Base-by-base conservation (phyloP, 2,113 vertebrate species). In the Dasyornis broadbenti region DNA sequence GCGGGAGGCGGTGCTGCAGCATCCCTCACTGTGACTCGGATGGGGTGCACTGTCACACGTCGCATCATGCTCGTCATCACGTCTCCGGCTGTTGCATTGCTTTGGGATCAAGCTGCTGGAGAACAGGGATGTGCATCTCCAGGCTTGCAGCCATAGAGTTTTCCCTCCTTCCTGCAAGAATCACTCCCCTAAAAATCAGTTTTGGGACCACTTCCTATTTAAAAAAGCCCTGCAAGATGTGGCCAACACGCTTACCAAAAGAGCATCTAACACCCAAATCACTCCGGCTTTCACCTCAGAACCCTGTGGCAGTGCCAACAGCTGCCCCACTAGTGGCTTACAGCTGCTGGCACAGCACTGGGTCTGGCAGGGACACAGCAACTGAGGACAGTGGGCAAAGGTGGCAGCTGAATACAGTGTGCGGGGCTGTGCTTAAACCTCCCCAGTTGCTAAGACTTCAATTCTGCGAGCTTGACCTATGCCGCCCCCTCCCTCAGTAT, bases 401-500 rank as follows among this genome's bases (percentile, higher is more conserved):
- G 88, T 61, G 53, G 84, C 85, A 22, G 66, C 91, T 15, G 37
- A 75, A 14, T 3, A 3, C 42, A 6, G 56, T 7, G 2, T 39
- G 45, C 9, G 3, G 78, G 73, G 66, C 89, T 42, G 37, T 31
- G 6, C 88, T 65, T 82, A 60, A 90, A 68, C 92, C 91, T 82
- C 85, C 71, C 18, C 66, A 14, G 65, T 70, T 90, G 84, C 94
- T 90, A 77, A 96, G 97, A 79, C 92, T 94, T 89, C 13, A 72
- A 91, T 96, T 96, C 94, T 35, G 2, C 5, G 33, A 92, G 95
- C 92, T 92, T 93, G 94, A 95, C 96, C 96, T 88, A 9, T 30
- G 68, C 82, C 30, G 37, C 92, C 91, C 95, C 96, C 75, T 65
- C 91, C 92, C 84, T 82, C 61, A 5, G 71, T 96, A 79, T 95